Evolutionary conservation across 1,140 invertebrate species (phyloP).

Genomic region (Aphaenogaster ashmeadi): DNA sequence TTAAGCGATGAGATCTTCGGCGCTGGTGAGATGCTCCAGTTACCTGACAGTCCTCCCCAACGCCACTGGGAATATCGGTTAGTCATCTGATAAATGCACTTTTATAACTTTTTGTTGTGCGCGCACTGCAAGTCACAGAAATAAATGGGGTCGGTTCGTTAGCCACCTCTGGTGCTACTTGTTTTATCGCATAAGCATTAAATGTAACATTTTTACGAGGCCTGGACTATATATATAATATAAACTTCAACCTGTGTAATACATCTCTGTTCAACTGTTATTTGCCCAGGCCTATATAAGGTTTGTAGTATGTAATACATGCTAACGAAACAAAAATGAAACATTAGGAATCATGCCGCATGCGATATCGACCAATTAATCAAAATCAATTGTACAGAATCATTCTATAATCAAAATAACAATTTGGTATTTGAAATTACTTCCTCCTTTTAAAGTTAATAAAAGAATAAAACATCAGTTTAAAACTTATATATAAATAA

Average conservation of each 20-base stretch:
- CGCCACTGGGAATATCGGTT: constrained; percentile 87
- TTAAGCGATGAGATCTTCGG: constrained; percentile 85
- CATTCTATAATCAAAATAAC: not conserved
- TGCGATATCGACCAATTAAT: constrained; percentile 16
- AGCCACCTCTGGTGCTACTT: constrained; percentile 77
- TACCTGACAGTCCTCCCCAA: constrained; percentile 83
- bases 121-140: constrained; percentile 86
- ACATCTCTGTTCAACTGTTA: constrained; percentile 32
- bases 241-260: constrained; percentile 46
- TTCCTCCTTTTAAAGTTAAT: constrained; percentile 19
- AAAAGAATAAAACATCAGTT: constrained; percentile 7
- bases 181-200: constrained; percentile 60
- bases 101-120: constrained; percentile 87
- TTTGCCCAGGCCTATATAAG: constrained; percentile 61
- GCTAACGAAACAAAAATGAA: constrained; percentile 38
- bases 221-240: constrained; percentile 58
- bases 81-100: constrained; percentile 88
- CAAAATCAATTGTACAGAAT: not conserved
- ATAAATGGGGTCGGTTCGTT: constrained; percentile 83
- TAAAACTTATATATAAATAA: not conserved
- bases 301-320: constrained; percentile 48
- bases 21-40: constrained; percentile 83
- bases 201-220: constrained; percentile 48
- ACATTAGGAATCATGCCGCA: constrained; percentile 58
- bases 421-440: not conserved